phyloP scores from a whole-genome alignment of 2,888 invertebrate genomes.

The Zaprionus obscuricornis region DNA sequence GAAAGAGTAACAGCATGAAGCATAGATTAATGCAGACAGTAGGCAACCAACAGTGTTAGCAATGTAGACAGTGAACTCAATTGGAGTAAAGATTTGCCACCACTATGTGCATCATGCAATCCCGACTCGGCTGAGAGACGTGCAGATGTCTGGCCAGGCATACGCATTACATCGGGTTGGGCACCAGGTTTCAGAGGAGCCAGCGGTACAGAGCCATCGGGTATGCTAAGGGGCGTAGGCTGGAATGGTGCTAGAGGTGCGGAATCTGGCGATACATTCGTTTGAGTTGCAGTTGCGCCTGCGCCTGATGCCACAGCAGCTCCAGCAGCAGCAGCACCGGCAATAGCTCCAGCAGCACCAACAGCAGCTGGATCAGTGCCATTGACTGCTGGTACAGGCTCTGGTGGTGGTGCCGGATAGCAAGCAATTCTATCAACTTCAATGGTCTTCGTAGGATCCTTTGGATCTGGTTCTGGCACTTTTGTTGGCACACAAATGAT shows the following conservation, averaged over 20 bases:
- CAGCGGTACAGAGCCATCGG: constrained; percentile 69
- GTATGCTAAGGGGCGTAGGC: constrained; percentile 54
- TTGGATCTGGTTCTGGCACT: constrained; percentile 80
- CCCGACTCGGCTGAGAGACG: constrained; percentile 62
- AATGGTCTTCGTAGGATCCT: constrained; percentile 79
- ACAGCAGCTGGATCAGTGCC: constrained; percentile 26
- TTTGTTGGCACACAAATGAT: constrained; percentile 80
- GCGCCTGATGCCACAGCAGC: neutral
- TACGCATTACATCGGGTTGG: constrained; percentile 71
- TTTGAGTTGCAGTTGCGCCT: constrained; percentile 1
- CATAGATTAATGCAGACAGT: constrained; percentile 56
- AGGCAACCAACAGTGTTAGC: constrained; percentile 67
- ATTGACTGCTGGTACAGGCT: constrained; percentile 36
- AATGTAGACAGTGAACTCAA: constrained; percentile 51
- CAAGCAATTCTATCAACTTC: constrained; percentile 81
- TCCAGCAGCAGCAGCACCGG: constrained; percentile 6
- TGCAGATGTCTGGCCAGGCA: constrained; percentile 71
- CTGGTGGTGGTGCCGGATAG: constrained; percentile 79
- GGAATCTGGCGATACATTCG: constrained; percentile 1
- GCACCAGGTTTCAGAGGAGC: constrained; percentile 59
- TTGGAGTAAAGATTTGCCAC: constrained; percentile 25
- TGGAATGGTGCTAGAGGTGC: constrained; percentile 53
- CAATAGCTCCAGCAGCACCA: constrained; percentile 6
- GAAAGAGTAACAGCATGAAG: too few species aligned
- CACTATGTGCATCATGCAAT: constrained; percentile 47